Base-by-base conservation (phyloP, 1,140 invertebrate species). In the Ips typographus region DNA sequence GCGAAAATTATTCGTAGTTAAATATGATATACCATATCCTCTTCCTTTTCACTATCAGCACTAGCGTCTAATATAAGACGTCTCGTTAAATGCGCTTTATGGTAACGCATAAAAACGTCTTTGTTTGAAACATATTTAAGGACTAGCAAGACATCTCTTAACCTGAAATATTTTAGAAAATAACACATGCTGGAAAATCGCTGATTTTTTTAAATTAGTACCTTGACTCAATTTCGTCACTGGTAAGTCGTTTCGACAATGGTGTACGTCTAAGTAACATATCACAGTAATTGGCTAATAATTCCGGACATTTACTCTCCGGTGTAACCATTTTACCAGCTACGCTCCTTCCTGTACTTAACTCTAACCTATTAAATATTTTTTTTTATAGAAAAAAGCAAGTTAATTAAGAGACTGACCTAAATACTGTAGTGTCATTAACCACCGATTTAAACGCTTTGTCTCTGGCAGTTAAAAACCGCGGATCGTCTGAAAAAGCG, bases 271-370 rank as follows among this genome's bases (percentile, higher is more conserved):
- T 87, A 73, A 99, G 85, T 74, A 99, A 84, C 93, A 99, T 96
- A 91, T 99, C 98, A 90, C 98, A 99, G 86, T 98, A 99, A 82
- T 99, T 99, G 47, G 98, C 98, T 74, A 99, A 84, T 56, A 99
- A 86, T 84, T 99, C 98, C 22, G 98, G 98, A 84, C 97, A 99
- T 79, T 98, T 96, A 66, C 96, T 99, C 79, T 99, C 98, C 1
- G 94, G 94, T 59, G 83, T 80, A 40, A 87, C 86, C 51, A 83
- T 82, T 77, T 88, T 89, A 39, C 82, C 85, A 6, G 85, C 86
- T 4, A 86, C 79, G 73, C 84, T 81, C 55, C 85, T 82, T 41
- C 85, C 84, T 42, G 85, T 85, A 37, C 85, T 85, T 63, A 89
- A 78, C 80, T 89, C 87, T 73, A 89, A 81, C 77, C 91, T 91